A percentile compares a stretch with the other conserved stretches of the same genome.
Evolutionary conservation across 1,140 invertebrate genomes (phyloP).

Genomic region (Aphis craccivora): DNA sequence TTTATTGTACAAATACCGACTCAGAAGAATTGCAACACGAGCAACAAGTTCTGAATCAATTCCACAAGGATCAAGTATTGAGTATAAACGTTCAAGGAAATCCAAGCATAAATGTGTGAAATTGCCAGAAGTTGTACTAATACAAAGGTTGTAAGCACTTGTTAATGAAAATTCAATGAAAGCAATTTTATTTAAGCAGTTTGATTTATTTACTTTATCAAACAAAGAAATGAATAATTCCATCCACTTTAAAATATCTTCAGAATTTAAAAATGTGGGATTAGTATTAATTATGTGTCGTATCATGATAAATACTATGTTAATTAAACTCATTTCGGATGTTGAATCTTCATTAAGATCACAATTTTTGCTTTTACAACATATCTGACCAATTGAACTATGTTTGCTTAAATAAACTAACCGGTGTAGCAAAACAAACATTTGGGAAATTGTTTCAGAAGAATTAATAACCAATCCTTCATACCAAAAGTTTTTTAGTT

Average conservation of each 20-base stretch:
- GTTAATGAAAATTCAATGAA: conserved; percentile 54
- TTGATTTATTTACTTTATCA: conserved; percentile 26
- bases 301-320: conserved; percentile 46
- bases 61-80: not conserved
- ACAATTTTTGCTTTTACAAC: conserved; percentile 42
- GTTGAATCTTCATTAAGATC: conserved; percentile 44
- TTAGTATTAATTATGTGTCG: not conserved
- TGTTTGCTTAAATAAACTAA: conserved; percentile 37
- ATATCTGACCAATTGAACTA: conserved; percentile 6
- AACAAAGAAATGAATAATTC: conserved; percentile 27
- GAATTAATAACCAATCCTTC: conserved; percentile 25
- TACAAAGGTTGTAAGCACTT: conserved; percentile 53
- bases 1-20: conserved; percentile 36
- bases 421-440: not conserved
- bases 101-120: not conserved
- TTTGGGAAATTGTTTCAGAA: conserved; percentile 33
- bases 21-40: conserved; percentile 38
- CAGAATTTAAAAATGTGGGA: conserved; percentile 35
- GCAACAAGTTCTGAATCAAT: conserved; percentile 51
- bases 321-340: conserved; percentile 50
- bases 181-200: conserved; percentile 40
- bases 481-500: conserved; percentile 47
- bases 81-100: conserved; percentile 11
- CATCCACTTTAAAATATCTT: conserved; percentile 41
- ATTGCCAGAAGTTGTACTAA: not conserved